phyloP scores from a whole-genome alignment of 1,140 invertebrate genomes.

The Drosophila subobscura region DNA sequence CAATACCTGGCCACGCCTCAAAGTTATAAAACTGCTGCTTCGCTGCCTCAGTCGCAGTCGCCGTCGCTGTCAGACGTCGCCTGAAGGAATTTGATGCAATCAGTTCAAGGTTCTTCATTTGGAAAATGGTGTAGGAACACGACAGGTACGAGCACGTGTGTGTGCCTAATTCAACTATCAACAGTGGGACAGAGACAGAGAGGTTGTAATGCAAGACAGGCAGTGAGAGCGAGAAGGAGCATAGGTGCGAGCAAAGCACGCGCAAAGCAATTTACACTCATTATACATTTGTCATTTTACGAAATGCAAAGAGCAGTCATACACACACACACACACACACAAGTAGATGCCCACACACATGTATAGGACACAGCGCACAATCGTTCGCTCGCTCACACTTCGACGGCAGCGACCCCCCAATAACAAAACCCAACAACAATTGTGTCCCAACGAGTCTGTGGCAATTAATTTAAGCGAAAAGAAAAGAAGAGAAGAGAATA shows the following conservation, averaged over 20 bases:
- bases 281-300: constrained; percentile 77
- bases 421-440: constrained; percentile 32
- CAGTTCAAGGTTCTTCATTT: constrained; percentile 43
- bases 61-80: neutral
- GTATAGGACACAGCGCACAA: neutral
- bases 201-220: neutral
- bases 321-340: constrained; percentile 22
- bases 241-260: constrained; percentile 52
- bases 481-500: constrained; percentile 15
- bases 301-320: constrained; percentile 48
- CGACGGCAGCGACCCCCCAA: constrained; percentile 31
- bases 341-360: neutral
- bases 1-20: constrained; percentile 51
- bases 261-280: constrained; percentile 77
- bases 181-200: constrained; percentile 15
- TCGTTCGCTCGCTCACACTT: constrained; percentile 56
- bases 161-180: constrained; percentile 40
- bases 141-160: constrained; percentile 38
- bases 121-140: constrained; percentile 68
- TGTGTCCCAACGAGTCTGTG: constrained; percentile 40
- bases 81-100: constrained; percentile 35
- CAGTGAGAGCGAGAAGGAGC: constrained; percentile 21
- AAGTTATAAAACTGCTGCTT: constrained; percentile 4
- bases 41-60: neutral
- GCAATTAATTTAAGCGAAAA: constrained; percentile 56